Base-by-base conservation (phyloP, 1,140 invertebrate genomes). In the Philaenus spumarius region DNA sequence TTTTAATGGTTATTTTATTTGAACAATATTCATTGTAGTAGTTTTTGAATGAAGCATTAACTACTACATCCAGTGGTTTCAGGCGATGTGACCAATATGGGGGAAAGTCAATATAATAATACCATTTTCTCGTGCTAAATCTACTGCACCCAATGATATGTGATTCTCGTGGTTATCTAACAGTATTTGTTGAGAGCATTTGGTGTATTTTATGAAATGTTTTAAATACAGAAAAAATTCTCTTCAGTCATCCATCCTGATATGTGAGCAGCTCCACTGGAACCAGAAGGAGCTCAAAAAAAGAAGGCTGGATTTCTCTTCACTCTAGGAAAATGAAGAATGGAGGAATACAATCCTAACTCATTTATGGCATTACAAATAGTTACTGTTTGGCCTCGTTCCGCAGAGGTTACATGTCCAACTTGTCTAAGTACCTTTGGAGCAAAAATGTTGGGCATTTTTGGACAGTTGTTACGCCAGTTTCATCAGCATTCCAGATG, bases 381-480 rank as follows among this genome's bases (percentile, higher is more conserved):
- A 19, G 77, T 80, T 0, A 77, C 69, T 40, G 73, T 68, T 61
- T 66, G 67, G 30, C 73, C 74, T 37, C 71, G 55, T 68, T 79
- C 76, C 2, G 67, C 71, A 11, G 72, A 76, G 5, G 70, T 75
- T 14, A 75, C 52, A 55, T 67, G 34, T 23, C 72, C 74, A 3
- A 78, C 68, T 68, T 78, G 71, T 58, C 71, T 71, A 51, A n/a
- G n/a, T 43, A 72, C 73, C 66, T 64, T 68, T 48, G 55, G 62
- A 48, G 71, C 68, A 22, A 79, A 59, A 55, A 80, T 65, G 61
- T 73, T 40, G 60, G 50, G 19, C 69, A 68, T 61, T 72, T 74
- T 35, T 75, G 68, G 1, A 78, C 73, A 19, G 74, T 77, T 24
- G 71, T 73, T 26, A 76, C 61, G 11, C 75, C 77, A 6, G 73